Percentiles rank a stretch among this genome's conserved stretches.
phyloP scores from a whole-genome alignment of 2,113 vertebrate species.

The Dendrocopos noguchii region DNA sequence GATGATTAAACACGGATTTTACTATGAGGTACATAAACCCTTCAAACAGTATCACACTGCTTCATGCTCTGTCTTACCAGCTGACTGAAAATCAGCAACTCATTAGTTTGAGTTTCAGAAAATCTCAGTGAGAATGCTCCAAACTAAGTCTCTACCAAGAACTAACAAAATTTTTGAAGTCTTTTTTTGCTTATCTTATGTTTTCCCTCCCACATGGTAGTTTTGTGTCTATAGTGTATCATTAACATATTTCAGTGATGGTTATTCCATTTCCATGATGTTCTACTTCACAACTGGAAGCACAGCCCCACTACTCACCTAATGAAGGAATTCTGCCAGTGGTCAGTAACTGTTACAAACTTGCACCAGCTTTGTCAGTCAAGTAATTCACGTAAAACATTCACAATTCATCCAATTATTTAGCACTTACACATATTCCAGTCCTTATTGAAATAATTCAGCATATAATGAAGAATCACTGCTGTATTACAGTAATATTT shows the following conservation, averaged over 20 bases:
- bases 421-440: not conserved
- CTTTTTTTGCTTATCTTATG: not conserved
- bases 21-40: not conserved
- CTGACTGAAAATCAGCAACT: conserved; percentile 8
- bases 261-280: not conserved
- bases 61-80: not conserved
- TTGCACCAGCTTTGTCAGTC: not conserved
- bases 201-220: not conserved
- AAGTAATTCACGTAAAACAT: not conserved
- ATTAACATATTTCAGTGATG: not conserved
- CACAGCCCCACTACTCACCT: not conserved
- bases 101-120: not conserved
- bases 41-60: not conserved
- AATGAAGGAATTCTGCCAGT: not conserved
- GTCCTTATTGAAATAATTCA: not conserved
- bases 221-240: not conserved
- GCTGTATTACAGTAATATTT: not conserved
- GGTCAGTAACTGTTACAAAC: not conserved
- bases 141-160: not conserved
- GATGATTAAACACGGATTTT: conserved; percentile 25
- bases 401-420: not conserved
- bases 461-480: not conserved
- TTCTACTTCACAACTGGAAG: not conserved
- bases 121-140: not conserved
- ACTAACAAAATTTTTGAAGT: not conserved